Evolutionary conservation across 2,888 invertebrate species (phyloP), one percentile per base, ranked within the genome.

Genomic region (Dichetophora obliterata): DNA sequence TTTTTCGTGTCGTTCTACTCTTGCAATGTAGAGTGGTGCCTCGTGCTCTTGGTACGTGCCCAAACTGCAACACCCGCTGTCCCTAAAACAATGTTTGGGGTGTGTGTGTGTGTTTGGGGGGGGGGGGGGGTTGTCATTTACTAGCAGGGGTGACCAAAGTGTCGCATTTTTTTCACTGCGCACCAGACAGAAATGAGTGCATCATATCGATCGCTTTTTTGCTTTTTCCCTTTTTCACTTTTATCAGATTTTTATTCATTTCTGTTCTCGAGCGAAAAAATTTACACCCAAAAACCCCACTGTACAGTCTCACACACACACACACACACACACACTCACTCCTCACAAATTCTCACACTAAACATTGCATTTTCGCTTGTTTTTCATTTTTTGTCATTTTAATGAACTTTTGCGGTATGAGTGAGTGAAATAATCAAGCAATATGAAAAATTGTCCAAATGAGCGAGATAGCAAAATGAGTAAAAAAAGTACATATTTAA

Each of bases 101-200:
- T 37, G 43, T 43, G n/a, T 43, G 43, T 43, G 37, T 37, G 9
- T 34, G 59, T n/a, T n/a, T n/a, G n/a, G n/a, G n/a, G n/a, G n/a
- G n/a, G n/a, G 43, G n/a, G 61, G 11, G 74, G 65, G 27, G 16
- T 16, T 11, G 9, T 59, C 11, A 27, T 24, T 73, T 50, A 50
- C 70, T 63, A 70, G 69, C 54, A 48, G 52, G 52, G 79, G 76
- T 76, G 80, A 78, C 77, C 80, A 81, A 69, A 73, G 76, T 79
- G 79, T 63, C 82, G 81, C 82, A 81, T 82, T 82, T 82, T 83
- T 83, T 81, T 83, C 80, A 83, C 83, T 84, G 84, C 87, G 87
- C 86, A 85, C 87, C 87, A 88, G 88, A 88, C 88, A 88, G 86
- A 88, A 88, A 88, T 88, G 88, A 88, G 88, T 88, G 88, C 88